Evolutionary conservation across 2,888 invertebrate species (phyloP).

Genomic region (Epinotia nisella): DNA sequence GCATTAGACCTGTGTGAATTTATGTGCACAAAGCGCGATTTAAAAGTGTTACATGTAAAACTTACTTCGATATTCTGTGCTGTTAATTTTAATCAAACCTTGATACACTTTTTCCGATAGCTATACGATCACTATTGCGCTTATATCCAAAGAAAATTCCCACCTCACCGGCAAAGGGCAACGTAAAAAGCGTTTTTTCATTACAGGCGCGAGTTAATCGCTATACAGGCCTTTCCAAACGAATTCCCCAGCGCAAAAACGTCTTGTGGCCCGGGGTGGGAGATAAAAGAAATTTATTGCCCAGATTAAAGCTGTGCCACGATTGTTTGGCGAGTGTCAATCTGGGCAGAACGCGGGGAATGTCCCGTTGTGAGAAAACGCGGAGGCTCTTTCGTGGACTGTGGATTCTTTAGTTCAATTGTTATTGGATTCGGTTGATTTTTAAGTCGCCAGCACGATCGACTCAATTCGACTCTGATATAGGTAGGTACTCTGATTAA

Average conservation of each 20-base stretch:
- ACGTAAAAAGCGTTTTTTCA: conserved; percentile 51
- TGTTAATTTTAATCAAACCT: no score
- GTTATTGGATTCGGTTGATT: conserved; percentile 16
- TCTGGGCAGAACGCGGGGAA: conserved; percentile 61
- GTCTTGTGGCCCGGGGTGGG: conserved; percentile 54
- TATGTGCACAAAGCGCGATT: no score
- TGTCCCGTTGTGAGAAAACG: conserved; percentile 47
- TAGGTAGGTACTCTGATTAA: no score
- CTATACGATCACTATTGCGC: no score
- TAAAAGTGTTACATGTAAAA: no score
- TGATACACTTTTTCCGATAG: no score
- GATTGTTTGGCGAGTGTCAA: conserved; percentile 76
- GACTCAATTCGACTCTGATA: no score
- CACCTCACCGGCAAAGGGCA: conserved; percentile 29
- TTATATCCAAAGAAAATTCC: conserved; percentile 44
- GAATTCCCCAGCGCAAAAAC: conserved; percentile 56
- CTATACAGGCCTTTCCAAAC: conserved; percentile 57
- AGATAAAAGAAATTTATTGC: conserved; percentile 80
- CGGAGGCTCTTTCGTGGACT: conserved; percentile 48
- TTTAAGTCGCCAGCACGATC: no score
- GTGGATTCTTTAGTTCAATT: not conserved
- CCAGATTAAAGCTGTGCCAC: conserved; percentile 71
- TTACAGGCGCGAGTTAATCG: conserved; percentile 56
- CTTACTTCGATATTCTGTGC: no score
- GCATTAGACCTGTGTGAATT: no score